A percentile compares a stretch with the other conserved stretches of the same genome.
Conservation (phyloP, 2,888 invertebrate genomes). For the Clusia tigrina region DNA sequence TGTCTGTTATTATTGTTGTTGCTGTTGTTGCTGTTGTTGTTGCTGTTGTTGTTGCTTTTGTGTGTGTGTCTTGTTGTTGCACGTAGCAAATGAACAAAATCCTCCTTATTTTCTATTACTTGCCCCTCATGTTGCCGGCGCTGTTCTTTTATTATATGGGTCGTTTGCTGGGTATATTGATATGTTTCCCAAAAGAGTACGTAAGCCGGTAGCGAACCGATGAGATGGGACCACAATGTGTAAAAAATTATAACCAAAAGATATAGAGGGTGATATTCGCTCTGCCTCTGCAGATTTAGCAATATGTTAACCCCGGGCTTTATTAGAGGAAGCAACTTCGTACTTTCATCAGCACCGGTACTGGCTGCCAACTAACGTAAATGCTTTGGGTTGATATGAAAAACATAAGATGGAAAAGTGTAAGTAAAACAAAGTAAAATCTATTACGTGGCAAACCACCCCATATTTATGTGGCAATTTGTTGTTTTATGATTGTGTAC, state of each 20-base stretch:
- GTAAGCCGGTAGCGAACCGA: conserved; percentile 48
- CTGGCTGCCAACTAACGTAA: neutral
- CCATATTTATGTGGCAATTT: conserved; percentile 64
- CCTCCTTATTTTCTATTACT: conserved; percentile 11
- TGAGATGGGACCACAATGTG: conserved; percentile 58
- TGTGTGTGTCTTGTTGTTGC: conserved; percentile 50
- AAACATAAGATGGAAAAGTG: conserved; percentile 19
- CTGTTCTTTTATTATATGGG: conserved; percentile 43
- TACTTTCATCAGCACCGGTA: too few species aligned
- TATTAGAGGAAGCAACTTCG: conserved; percentile 31
- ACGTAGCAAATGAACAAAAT: conserved; percentile 24
- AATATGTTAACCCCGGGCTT: conserved; percentile 62
- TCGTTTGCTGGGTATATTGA: conserved; percentile 46
- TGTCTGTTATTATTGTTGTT: conserved; percentile 42
- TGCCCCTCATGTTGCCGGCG: conserved; percentile 23
- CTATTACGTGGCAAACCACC: conserved; percentile 65
- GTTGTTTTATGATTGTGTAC: conserved; percentile 61
- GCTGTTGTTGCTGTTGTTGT: conserved; percentile 34
- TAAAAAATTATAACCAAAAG: conserved; percentile 50
- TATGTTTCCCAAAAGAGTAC: conserved; percentile 61
- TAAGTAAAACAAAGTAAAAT: conserved; percentile 59
- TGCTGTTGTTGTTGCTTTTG: conserved; percentile 15
- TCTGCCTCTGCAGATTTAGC: conserved; percentile 44
- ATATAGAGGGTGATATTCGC: conserved; percentile 39
- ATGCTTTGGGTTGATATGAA: conserved; percentile 20